A percentile compares a stretch with the other conserved stretches of the same genome.
Evolutionary conservation across 2,888 invertebrate species (phyloP).

Genomic region (Tetramorium bicarinatum): DNA sequence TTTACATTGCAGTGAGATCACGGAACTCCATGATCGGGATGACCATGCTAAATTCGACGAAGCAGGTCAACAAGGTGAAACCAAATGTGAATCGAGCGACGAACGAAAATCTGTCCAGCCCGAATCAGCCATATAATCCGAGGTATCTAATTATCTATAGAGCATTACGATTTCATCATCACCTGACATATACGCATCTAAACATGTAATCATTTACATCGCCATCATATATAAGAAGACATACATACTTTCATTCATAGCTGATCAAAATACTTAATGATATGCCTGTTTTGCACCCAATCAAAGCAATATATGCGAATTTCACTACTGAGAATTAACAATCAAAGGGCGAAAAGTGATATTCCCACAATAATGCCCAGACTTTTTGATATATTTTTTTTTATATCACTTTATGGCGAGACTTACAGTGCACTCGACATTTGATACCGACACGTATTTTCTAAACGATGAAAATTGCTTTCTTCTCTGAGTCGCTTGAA

Average conservation of each 20-base stretch:
- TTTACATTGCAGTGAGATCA: constrained; percentile 90
- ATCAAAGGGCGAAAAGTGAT: background rate
- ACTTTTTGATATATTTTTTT: background rate
- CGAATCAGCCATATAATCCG: constrained; percentile 90
- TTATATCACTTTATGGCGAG: constrained; percentile 8
- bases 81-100: constrained; percentile 94
- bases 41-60: constrained; percentile 91
- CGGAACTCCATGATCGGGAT: constrained; percentile 90
- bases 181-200: constrained; percentile 29
- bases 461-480: constrained; percentile 38
- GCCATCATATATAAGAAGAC: constrained; percentile 4
- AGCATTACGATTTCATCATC: constrained; percentile 12
- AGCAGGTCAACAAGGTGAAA: constrained; percentile 96
- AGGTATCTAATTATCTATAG: constrained; percentile 84
- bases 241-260: background rate
- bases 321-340: constrained; percentile 63
- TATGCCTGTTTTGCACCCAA: constrained; percentile 29
- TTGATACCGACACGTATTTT: constrained; percentile 43
- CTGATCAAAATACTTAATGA: constrained; percentile 1
- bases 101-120: constrained; percentile 91
- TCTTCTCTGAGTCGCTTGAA: constrained; percentile 41
- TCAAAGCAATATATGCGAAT: constrained; percentile 49
- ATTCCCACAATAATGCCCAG: background rate
- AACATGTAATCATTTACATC: constrained; percentile 51
- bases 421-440: constrained; percentile 56